Conservation (phyloP, 2,888 invertebrate species). For the Callyntrura sp. region DNA sequence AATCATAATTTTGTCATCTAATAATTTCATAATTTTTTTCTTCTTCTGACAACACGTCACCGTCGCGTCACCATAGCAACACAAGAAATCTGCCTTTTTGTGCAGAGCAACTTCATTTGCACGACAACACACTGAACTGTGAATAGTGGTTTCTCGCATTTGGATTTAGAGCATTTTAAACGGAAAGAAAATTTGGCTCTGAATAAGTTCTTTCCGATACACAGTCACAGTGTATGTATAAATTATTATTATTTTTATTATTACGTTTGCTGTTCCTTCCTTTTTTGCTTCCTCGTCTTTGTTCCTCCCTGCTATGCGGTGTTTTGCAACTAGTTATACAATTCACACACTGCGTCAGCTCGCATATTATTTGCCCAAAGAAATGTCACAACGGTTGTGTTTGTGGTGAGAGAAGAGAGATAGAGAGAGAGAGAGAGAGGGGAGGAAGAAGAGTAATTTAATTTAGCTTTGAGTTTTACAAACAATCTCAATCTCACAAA, state of each 20-base stretch:
- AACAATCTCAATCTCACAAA: not conserved
- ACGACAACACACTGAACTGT: slow-evolving; percentile 1
- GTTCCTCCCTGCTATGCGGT: not conserved
- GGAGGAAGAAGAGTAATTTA: slow-evolving; percentile 19
- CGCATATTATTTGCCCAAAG: not conserved
- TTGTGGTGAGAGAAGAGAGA: slow-evolving; percentile 31
- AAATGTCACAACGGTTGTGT: slow-evolving; percentile 73
- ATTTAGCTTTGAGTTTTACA: slow-evolving; percentile 12
- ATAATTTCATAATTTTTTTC: not conserved
- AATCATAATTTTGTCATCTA: too few species aligned
- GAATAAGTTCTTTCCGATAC: not conserved
- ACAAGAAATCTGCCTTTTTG: not conserved
- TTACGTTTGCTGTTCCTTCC: slow-evolving; percentile 27
- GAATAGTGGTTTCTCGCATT: slow-evolving; percentile 43
- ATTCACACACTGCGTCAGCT: too few species aligned
- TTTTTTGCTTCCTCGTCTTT: slow-evolving; percentile 4
- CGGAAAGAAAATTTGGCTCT: not conserved
- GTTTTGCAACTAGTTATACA: too few species aligned
- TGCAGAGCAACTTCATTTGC: slow-evolving; percentile 29
- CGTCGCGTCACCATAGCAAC: not conserved
- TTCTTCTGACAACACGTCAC: not conserved
- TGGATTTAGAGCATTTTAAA: not conserved
- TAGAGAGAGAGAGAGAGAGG: too few species aligned
- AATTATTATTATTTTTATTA: not conserved
- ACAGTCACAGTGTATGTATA: not conserved